phyloP scores from a whole-genome alignment of 1,140 invertebrate genomes.

The Temnothorax curvispinosus region DNA sequence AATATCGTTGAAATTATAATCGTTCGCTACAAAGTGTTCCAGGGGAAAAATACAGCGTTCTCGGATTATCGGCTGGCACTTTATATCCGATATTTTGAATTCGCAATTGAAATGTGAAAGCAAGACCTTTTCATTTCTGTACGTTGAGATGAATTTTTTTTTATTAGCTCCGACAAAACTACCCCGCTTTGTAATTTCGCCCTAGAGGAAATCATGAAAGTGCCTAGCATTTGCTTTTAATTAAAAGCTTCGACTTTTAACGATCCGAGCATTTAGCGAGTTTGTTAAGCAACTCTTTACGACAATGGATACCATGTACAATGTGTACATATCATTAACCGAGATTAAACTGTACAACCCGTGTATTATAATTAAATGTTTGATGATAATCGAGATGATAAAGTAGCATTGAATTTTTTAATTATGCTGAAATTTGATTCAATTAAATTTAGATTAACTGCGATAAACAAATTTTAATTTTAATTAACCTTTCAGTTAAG shows the following conservation, averaged over 20 bases:
- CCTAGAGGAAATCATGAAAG: neutral
- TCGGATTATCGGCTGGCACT: neutral
- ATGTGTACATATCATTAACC: neutral
- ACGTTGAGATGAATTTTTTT: neutral
- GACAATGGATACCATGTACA: neutral
- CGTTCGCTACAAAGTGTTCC: neutral
- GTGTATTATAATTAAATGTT: neutral
- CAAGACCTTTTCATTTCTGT: neutral
- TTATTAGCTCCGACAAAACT: neutral
- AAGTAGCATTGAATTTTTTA: neutral
- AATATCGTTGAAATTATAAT: neutral
- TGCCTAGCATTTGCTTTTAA: conserved; percentile 31
- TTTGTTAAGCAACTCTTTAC: neutral
- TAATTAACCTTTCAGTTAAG: neutral
- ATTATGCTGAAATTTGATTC: neutral
- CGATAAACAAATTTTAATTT: conserved; percentile 10
- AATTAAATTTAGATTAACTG: neutral
- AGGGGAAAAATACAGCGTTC: neutral
- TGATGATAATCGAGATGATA: neutral
- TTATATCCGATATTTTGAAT: neutral
- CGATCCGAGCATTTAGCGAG: conserved; percentile 14
- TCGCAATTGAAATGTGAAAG: neutral
- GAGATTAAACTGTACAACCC: conserved; percentile 18
- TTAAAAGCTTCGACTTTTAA: conserved; percentile 42
- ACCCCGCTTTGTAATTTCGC: neutral